phyloP scores from a whole-genome alignment of 2,888 invertebrate genomes.

The Agelastica alni region DNA sequence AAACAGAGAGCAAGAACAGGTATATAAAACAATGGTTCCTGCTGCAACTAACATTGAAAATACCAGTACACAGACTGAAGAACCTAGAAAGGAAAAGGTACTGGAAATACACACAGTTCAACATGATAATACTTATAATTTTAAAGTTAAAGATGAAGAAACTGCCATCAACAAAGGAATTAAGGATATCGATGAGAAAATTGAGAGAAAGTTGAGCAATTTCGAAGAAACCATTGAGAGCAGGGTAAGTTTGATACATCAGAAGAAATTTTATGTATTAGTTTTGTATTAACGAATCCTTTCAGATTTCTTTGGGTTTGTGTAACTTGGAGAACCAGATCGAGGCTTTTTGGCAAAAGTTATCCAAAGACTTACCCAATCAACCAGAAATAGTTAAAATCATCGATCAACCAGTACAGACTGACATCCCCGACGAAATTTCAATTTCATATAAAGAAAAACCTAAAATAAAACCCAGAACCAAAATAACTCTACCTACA shows the following conservation, averaged over 20 bases:
- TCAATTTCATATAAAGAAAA: conserved; percentile 20
- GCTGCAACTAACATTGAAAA: conserved; percentile 27
- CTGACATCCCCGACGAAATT: background rate
- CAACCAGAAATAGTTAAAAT: background rate
- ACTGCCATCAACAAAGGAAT: background rate
- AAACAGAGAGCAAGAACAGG: conserved; percentile 36
- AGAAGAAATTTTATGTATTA: background rate
- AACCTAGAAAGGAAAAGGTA: conserved; percentile 16
- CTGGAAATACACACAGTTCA: conserved; percentile 35
- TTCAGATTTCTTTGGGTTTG: conserved; percentile 46
- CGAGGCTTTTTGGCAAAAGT: conserved; percentile 50
- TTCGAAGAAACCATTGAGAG: conserved; percentile 36
- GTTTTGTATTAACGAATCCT: background rate
- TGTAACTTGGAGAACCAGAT: conserved; percentile 53
- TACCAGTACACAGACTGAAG: conserved; percentile 47
- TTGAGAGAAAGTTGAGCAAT: conserved; percentile 39
- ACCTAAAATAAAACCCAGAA: conserved; percentile 36
- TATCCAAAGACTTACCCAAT: conserved; percentile 44
- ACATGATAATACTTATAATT: conserved; percentile 27
- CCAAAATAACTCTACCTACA: conserved; percentile 29
- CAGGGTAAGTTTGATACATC: conserved; percentile 29
- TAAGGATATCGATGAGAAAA: conserved; percentile 23
- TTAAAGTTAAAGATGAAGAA: conserved; percentile 22
- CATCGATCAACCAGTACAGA: background rate
- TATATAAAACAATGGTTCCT: conserved; percentile 8